phyloP scores from a whole-genome alignment of 2,888 invertebrate genomes.

The Agonopterix alstromeriana region DNA sequence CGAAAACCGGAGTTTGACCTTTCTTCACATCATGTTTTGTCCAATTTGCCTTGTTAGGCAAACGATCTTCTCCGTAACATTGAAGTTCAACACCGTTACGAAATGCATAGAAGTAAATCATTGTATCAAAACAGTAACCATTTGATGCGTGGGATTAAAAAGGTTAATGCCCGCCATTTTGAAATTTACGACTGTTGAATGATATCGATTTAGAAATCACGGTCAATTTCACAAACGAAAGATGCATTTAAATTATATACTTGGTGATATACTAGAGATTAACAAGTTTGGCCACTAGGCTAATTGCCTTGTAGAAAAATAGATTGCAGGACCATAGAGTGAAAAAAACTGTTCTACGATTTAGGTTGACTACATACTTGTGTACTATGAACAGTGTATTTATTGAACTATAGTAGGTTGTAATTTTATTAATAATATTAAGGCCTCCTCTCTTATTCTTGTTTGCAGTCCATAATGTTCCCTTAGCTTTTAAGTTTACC shows the following conservation, averaged over 20 bases:
- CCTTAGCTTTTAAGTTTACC: too few relatives aligned
- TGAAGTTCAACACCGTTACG: too few relatives aligned
- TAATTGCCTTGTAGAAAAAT: neutral
- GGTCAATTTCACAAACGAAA: slow-evolving; percentile 21
- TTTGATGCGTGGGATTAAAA: slow-evolving; percentile 27
- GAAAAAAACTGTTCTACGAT: too few relatives aligned
- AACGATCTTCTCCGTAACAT: too few relatives aligned
- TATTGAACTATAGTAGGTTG: too few relatives aligned
- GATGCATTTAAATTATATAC: slow-evolving; percentile 14
- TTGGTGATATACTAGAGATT: slow-evolving; percentile 10
- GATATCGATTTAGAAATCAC: slow-evolving; percentile 26
- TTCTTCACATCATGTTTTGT: neutral
- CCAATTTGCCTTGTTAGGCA: too few relatives aligned
- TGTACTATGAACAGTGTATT: too few relatives aligned
- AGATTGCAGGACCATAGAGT: neutral
- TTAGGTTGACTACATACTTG: too few relatives aligned
- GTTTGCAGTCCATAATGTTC: too few relatives aligned
- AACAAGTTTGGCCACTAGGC: neutral
- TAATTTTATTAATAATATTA: too few relatives aligned
- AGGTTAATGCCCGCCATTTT: slow-evolving; percentile 36
- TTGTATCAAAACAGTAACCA: neutral
- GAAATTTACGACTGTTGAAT: slow-evolving; percentile 25
- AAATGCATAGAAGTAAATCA: neutral
- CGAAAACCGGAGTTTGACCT: neutral
- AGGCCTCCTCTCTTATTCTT: too few relatives aligned